These are phyloP conservation scores for Telmatochromis brachygnathus DNA, from an alignment of 2,113 vertebrate genomes.

Conservation along the genomic window DNA sequence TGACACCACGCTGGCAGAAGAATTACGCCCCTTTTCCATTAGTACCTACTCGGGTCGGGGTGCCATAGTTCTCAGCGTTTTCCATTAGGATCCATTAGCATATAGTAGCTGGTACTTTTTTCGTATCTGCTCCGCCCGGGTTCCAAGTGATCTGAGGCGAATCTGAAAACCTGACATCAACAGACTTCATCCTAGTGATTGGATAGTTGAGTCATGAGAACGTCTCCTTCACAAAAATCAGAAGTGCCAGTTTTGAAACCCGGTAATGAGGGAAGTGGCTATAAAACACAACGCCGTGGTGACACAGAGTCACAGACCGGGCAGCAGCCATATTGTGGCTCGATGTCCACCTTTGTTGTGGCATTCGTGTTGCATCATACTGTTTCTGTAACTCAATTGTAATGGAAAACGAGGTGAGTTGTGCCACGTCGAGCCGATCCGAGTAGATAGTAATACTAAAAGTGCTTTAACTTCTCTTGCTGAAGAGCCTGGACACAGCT, in stretches of 20 bases:
- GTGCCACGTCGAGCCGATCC: background rate
- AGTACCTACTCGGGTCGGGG: background rate
- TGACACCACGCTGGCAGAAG: background rate
- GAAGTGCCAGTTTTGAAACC: background rate
- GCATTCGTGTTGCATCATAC: background rate
- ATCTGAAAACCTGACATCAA: background rate
- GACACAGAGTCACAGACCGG: background rate
- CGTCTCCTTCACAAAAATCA: background rate
- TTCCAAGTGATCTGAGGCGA: background rate
- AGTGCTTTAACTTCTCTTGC: background rate
- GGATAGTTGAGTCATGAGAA: background rate
- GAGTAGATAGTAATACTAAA: background rate
- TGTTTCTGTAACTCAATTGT: background rate
- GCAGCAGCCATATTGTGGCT: background rate
- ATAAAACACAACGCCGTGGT: background rate
- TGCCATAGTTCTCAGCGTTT: background rate
- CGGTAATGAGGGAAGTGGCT: background rate
- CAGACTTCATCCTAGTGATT: background rate
- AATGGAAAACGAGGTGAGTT: background rate
- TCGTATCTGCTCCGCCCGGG: rapidly evolving
- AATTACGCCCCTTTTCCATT: background rate
- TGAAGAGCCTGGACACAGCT: background rate
- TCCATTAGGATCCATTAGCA: background rate
- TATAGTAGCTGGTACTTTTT: background rate
- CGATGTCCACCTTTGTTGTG: background rate